Evolutionary conservation across 30 jellyfish, hydroid and myxozoan genomes (phyloP).

Genomic region (Phacellophora camtschatica): DNA sequence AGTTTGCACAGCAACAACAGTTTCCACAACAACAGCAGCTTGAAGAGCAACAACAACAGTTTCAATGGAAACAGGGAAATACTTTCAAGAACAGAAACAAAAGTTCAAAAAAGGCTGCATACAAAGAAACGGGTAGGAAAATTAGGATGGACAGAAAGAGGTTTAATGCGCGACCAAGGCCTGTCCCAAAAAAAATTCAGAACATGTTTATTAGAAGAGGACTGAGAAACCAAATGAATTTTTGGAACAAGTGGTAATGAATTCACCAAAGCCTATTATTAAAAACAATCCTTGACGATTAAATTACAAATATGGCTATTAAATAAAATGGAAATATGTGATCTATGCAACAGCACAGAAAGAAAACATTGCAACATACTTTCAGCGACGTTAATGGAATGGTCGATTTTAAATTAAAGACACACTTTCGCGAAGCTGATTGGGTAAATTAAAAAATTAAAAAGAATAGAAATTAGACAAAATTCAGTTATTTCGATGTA

Average conservation of each 20-base stretch:
- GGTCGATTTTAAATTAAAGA: too few relatives aligned
- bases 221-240: slow-evolving; percentile 37
- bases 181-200: slow-evolving; percentile 7
- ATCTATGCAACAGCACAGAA: too few relatives aligned
- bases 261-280: neutral
- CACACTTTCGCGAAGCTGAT: too few relatives aligned
- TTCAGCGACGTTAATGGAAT: too few relatives aligned
- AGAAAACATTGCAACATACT: too few relatives aligned
- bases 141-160: neutral
- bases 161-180: neutral
- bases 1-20: slow-evolving; percentile 15
- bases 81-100: neutral
- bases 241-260: slow-evolving; percentile 40
- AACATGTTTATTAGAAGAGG: slow-evolving; percentile 42
- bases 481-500: too few relatives aligned
- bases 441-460: too few relatives aligned
- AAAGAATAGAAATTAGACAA: too few relatives aligned
- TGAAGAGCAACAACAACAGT: neutral
- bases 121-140: neutral
- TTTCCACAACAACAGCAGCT: slow-evolving; percentile 14
- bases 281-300: neutral
- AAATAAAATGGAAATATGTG: too few relatives aligned
- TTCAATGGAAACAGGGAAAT: neutral
- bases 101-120: neutral
- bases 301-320: too few relatives aligned